A percentile compares a stretch with the other conserved stretches of the same genome.
Conservation (phyloP, 2,797 vertebrate species). For the Alcedo quadribrachys region DNA sequence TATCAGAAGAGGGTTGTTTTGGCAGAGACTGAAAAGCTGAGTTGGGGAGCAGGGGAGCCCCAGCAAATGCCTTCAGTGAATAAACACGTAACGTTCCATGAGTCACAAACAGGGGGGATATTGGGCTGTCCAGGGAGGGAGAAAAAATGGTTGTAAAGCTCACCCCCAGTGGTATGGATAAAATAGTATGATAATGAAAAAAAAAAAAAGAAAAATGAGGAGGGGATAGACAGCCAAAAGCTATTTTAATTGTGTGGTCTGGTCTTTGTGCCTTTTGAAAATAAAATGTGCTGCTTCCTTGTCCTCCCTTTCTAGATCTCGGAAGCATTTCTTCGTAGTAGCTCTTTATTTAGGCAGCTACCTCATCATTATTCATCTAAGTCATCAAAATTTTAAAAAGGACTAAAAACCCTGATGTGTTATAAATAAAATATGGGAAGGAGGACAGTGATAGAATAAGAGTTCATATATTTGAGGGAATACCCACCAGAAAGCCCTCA, state of each 20-base stretch:
- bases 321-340: background rate
- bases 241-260: background rate
- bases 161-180: background rate
- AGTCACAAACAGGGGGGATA: background rate
- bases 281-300: background rate
- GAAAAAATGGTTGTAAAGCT: background rate
- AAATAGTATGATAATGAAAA: background rate
- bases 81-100: background rate
- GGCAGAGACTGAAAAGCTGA: background rate
- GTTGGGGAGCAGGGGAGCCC: background rate
- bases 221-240: background rate
- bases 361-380: conserved; percentile 70
- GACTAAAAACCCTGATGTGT: conserved; percentile 64
- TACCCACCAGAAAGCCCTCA: conserved; percentile 42
- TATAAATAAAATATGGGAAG: conserved; percentile 71
- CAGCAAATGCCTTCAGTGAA: background rate
- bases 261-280: background rate
- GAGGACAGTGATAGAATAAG: conserved; percentile 63
- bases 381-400: conserved; percentile 75
- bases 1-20: background rate
- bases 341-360: conserved; percentile 48
- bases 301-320: background rate
- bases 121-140: background rate
- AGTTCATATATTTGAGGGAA: conserved; percentile 32
- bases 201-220: background rate